Base-by-base conservation (phyloP, 2,888 invertebrate genomes). In the Microplitis deprimator region DNA sequence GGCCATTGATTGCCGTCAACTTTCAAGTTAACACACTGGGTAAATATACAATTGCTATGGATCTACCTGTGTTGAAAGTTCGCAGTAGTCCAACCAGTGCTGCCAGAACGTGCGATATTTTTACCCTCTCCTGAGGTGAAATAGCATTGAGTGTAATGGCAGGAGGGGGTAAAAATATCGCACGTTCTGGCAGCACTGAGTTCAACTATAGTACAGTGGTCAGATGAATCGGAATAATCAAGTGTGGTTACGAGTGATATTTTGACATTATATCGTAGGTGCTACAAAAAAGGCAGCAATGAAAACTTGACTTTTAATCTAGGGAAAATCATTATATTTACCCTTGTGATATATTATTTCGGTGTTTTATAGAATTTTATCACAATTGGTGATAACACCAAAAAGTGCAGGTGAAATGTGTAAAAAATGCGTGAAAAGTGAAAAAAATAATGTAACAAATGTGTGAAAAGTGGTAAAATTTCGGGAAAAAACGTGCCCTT, bases 201-300 rank as follows among this genome's bases (percentile, higher is more conserved):
- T n/a, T n/a, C n/a, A n/a, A 29, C 29, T 29, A 29, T 29, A 29
- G 50, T 50, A 3, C 13, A 50, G 13, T 50, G 50, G 8, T 50
- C 50, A 13, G 50, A 13, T 50, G 13, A 50, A 10, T 50, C 50
- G 8, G 10, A 50, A 13, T 13, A 13, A 50, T 8, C 50, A 13
- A 29, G 29, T 50, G 13, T 50, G 13, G 13, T 13, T 50, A 50
- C 50, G 13, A 50, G 8, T 13, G 13, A 50, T 50, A 13, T 50
- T 50, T 50, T 50, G 50, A 50, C 50, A 50, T 41, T 10, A 10
- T 41, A 41, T 82, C 82, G 83, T 79, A 80, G 76, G 84, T 80
- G 84, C 80, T 83, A 77, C 80, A 78, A 79, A 80, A 82, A 81
- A 80, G 79, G 77, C 70, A 75, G 80, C 72, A 80, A 83, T 82